Conservation (phyloP, 2,888 invertebrate genomes). For the Agonopterix arenella region DNA sequence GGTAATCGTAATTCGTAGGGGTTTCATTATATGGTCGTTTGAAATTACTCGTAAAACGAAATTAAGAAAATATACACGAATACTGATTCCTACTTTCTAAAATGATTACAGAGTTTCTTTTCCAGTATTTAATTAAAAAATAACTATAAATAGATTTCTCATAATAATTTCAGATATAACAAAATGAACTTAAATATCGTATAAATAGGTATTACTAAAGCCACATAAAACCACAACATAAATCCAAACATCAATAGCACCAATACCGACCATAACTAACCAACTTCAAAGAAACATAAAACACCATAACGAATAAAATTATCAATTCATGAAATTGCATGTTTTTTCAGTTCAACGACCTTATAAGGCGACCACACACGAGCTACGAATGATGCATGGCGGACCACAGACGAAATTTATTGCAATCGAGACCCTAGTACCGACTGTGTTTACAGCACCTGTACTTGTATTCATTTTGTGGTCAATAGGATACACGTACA, state of each 20-base stretch:
- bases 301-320: slow-evolving; percentile 23
- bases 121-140: no score
- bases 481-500: slow-evolving; percentile 17
- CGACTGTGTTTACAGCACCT: slow-evolving; percentile 31
- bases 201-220: neutral
- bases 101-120: no score
- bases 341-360: slow-evolving; percentile 28
- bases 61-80: no score
- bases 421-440: slow-evolving; percentile 28
- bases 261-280: neutral
- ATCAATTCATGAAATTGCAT: slow-evolving; percentile 22
- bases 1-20: no score
- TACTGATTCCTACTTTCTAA: no score
- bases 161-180: no score
- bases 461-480: slow-evolving; percentile 47
- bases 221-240: neutral
- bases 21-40: no score
- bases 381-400: slow-evolving; percentile 31
- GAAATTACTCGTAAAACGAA: no score
- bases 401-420: slow-evolving; percentile 46
- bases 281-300: slow-evolving; percentile 6
- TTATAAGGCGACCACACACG: slow-evolving; percentile 42
- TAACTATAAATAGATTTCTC: no score
- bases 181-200: no score
- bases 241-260: neutral